Evolutionary conservation across 2,113 vertebrate genomes (phyloP).

Genomic region (Scatophagus argus): DNA sequence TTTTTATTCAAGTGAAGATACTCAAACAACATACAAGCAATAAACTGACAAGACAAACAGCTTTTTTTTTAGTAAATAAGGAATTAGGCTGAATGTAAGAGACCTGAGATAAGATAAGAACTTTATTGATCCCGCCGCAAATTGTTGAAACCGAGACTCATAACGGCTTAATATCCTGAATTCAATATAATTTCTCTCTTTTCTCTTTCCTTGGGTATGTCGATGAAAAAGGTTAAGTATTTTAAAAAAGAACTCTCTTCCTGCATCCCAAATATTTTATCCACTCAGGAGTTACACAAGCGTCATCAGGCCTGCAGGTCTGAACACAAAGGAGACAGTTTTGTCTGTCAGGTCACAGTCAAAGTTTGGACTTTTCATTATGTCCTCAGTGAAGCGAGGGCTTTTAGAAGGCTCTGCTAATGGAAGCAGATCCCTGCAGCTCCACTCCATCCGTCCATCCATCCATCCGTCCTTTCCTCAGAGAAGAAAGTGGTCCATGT

Average conservation of each 20-base stretch:
- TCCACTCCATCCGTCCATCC: neutral
- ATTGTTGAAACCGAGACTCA: no score
- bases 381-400: conserved; percentile 36
- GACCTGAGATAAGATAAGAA: no score
- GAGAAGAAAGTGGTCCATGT: neutral
- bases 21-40: neutral
- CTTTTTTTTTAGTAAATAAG: no score
- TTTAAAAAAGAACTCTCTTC: neutral
- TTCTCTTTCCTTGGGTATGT: no score
- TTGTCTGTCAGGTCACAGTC: conserved; percentile 9
- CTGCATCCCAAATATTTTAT: neutral
- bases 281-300: conserved; percentile 4
- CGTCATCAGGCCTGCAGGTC: conserved; percentile 4
- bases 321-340: neutral
- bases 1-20: neutral
- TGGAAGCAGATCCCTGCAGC: conserved; percentile 34
- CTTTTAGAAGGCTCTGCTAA: conserved; percentile 46
- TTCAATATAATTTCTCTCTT: no score
- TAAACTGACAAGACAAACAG: no score
- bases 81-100: no score
- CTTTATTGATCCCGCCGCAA: no score
- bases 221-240: neutral
- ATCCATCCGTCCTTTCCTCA: neutral
- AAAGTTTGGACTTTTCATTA: conserved; percentile 17
- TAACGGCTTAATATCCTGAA: no score